These are phyloP conservation scores for Troilus luridus DNA, from an alignment of 2,888 invertebrate species.

Conservation along the genomic window DNA sequence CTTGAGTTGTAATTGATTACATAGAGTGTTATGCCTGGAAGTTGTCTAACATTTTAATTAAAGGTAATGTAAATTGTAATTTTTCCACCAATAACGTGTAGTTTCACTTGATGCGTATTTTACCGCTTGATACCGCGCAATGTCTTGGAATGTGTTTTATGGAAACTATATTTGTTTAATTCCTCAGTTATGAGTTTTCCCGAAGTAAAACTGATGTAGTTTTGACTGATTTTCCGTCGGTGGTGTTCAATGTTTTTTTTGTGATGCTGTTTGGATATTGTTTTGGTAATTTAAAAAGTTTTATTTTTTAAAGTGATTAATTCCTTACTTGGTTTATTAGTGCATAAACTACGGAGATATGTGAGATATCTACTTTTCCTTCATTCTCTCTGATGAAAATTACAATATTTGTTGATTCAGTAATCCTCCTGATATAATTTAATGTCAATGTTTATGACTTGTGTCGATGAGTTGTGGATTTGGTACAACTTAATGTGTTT, in stretches of 20 bases:
- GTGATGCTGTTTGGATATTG: not conserved
- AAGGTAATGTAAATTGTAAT: not conserved
- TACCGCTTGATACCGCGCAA: constrained; percentile 8
- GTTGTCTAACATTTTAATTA: not conserved
- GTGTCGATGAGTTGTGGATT: not conserved
- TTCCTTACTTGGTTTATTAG: too few species aligned
- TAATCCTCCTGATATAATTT: not conserved
- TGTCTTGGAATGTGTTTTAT: not conserved
- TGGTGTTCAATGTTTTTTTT: not conserved
- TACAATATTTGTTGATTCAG: not conserved
- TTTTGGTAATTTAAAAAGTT: too few species aligned
- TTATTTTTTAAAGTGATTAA: too few species aligned
- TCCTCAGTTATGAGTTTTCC: not conserved
- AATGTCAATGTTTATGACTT: not conserved
- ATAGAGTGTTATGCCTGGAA: not conserved
- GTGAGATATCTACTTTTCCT: not conserved
- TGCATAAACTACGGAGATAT: too few species aligned
- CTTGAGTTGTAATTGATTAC: not conserved
- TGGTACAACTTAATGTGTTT: not conserved
- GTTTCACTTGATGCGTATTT: constrained; percentile 1
- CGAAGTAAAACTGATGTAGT: not conserved
- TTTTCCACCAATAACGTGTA: not conserved
- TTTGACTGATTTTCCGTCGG: not conserved
- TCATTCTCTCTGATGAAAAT: not conserved
- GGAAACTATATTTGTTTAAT: not conserved